phyloP scores from a whole-genome alignment of 2,797 vertebrate genomes.

The Nothura maculosa region DNA sequence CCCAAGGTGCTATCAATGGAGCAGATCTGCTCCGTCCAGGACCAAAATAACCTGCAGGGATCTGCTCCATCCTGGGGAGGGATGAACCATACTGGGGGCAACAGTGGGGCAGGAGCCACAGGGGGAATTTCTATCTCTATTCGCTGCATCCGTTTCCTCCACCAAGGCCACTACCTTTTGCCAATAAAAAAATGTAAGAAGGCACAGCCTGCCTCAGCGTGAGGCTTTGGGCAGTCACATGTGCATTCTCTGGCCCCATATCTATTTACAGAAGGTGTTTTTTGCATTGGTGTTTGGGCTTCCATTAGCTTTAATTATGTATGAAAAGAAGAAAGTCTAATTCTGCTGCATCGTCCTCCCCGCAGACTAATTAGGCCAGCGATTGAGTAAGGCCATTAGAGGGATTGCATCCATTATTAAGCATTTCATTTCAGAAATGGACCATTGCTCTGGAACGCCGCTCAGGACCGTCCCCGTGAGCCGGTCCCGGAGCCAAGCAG shows the following conservation, averaged over 20 bases:
- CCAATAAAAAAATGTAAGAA: neutral
- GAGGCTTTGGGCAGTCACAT: rapidly evolving
- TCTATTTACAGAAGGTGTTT: rapidly evolving
- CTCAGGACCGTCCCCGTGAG: rapidly evolving
- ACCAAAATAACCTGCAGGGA: neutral
- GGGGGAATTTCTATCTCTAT: neutral
- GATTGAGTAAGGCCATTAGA: rapidly evolving
- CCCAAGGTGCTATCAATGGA: neutral
- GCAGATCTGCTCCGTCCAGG: neutral
- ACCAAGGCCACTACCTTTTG: neutral
- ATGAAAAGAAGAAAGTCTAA: no score
- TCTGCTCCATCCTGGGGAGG: neutral
- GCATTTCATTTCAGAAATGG: neutral
- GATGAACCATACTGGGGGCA: neutral
- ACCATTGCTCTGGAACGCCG: no score
- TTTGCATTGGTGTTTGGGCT: neutral
- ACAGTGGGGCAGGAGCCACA: neutral
- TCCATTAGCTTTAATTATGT: neutral
- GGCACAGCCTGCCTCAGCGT: rapidly evolving
- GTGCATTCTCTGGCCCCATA: rapidly evolving
- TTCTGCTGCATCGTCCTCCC: neutral
- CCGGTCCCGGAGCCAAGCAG: rapidly evolving
- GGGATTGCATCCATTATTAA: neutral
- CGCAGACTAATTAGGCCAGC: rapidly evolving
- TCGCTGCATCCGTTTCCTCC: neutral